phyloP scores from a whole-genome alignment of 2,797 vertebrate genomes.

The Cyclura pinguis region DNA sequence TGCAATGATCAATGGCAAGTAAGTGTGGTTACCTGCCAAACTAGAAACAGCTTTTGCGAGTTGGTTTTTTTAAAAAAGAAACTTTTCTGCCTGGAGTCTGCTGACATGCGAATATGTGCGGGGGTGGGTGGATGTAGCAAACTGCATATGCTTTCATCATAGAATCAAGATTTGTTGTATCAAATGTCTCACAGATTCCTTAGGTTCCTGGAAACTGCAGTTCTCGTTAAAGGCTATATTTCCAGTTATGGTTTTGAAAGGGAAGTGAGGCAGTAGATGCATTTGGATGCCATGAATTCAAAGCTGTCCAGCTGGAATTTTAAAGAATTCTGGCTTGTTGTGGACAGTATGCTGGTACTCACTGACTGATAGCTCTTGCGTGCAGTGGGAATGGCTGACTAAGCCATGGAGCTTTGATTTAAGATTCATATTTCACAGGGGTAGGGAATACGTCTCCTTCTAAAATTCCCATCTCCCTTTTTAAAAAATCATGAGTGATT shows the following conservation, averaged over 20 bases:
- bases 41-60: no score
- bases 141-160: background rate
- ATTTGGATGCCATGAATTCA: background rate
- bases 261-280: background rate
- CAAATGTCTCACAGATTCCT: background rate
- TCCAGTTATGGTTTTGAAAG: background rate
- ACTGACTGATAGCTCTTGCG: background rate
- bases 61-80: background rate
- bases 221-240: background rate
- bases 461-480: no score
- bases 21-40: background rate
- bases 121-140: background rate
- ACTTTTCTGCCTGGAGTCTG: background rate
- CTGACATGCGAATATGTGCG: background rate
- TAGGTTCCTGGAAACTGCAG: background rate
- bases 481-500: no score
- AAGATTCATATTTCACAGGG: background rate
- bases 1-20: background rate
- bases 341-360: background rate
- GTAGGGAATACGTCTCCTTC: no score
- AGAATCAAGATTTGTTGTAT: background rate
- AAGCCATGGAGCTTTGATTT: background rate
- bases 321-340: background rate
- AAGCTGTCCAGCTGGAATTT: background rate
- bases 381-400: background rate